Percentiles rank a stretch among this genome's conserved stretches.
Conservation (phyloP, 2,888 invertebrate genomes). For the Pseudanteris insignis region DNA sequence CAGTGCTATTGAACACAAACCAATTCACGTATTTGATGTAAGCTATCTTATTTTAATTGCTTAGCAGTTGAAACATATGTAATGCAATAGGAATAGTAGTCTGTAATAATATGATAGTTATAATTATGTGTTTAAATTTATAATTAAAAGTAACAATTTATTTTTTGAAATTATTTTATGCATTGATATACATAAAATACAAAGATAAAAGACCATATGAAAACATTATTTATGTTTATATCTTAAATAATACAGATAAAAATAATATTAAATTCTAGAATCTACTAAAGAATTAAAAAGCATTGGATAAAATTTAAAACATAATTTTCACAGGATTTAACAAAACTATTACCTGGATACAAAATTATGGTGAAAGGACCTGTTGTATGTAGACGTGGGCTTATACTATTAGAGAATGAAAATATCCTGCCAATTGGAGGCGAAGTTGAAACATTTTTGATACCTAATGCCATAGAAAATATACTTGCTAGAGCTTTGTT, state of each 20-base stretch:
- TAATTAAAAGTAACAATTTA: no score
- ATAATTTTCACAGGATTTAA: conserved; percentile 51
- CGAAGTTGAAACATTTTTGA: conserved; percentile 73
- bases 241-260: no score
- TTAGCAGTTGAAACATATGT: no score
- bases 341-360: conserved; percentile 68
- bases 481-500: conserved; percentile 71
- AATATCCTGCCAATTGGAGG: conserved; percentile 76
- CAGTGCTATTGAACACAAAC: conserved; percentile 76
- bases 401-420: conserved; percentile 73
- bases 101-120: background rate
- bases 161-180: no score
- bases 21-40: conserved; percentile 70
- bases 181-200: no score
- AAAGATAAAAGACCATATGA: no score
- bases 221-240: no score
- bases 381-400: conserved; percentile 75
- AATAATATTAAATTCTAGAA: no score
- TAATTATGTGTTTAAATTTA: no score
- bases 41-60: no score
- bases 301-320: background rate
- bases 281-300: no score
- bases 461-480: conserved; percentile 72
- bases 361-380: conserved; percentile 77
- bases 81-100: no score